phyloP scores from a whole-genome alignment of 2,113 vertebrate genomes.

The Alethe diademata region DNA sequence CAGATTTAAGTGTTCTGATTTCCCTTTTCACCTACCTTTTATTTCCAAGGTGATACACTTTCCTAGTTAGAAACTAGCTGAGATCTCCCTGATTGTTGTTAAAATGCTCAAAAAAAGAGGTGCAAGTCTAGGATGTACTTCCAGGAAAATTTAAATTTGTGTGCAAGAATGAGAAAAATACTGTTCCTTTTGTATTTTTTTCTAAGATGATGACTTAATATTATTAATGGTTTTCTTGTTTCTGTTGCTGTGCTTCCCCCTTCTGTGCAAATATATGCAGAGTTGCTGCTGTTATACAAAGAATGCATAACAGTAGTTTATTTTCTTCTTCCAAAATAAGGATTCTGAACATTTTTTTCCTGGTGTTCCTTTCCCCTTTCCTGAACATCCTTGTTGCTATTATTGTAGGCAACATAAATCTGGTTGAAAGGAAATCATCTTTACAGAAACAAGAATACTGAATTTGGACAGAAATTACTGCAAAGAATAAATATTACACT shows the following conservation, averaged over 20 bases:
- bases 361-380: not conserved
- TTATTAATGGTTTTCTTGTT: not conserved
- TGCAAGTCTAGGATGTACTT: not conserved
- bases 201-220: not conserved
- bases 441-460: not conserved
- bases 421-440: not conserved
- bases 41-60: not conserved
- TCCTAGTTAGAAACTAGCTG: not conserved
- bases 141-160: not conserved
- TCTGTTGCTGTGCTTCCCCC: not conserved
- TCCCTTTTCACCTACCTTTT: not conserved
- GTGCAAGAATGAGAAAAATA: not conserved
- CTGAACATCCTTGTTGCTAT: not conserved
- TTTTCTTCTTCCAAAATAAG: not conserved
- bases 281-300: not conserved
- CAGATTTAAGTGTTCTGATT: not conserved
- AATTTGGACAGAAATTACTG: not conserved
- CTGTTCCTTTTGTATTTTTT: fast-evolving
- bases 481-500: not conserved
- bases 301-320: not conserved
- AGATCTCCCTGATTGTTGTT: not conserved
- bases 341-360: not conserved
- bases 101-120: not conserved
- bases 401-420: not conserved
- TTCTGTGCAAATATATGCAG: not conserved